phyloP scores from a whole-genome alignment of 2,113 vertebrate species.

The Numida meleagris region DNA sequence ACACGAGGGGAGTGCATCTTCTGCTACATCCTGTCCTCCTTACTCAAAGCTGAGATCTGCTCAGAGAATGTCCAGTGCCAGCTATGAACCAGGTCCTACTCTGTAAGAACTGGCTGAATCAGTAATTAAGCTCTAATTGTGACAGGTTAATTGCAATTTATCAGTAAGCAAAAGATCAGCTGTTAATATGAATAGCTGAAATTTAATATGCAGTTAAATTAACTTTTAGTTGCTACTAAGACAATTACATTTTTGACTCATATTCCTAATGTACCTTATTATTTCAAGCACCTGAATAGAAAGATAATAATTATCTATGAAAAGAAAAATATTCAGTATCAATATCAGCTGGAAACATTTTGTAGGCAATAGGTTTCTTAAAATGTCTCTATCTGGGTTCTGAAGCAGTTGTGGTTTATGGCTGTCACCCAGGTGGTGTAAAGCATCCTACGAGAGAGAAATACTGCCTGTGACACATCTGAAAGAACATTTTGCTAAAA shows the following conservation, averaged over 20 bases:
- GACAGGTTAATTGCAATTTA: background rate
- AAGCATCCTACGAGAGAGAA: background rate
- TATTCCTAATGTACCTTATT: background rate
- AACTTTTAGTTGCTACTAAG: background rate
- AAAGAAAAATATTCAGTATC: background rate
- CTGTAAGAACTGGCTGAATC: background rate
- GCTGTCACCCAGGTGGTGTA: background rate
- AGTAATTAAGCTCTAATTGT: background rate
- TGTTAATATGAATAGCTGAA: background rate
- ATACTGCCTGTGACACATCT: background rate
- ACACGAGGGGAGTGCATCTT: fast-evolving
- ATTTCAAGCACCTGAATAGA: background rate
- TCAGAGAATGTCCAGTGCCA: background rate
- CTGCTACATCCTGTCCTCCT: background rate
- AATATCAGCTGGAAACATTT: background rate
- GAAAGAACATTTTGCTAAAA: background rate
- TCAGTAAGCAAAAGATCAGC: background rate
- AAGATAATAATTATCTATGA: background rate
- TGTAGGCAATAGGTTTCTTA: background rate
- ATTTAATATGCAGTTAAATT: background rate
- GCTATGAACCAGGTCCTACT: background rate
- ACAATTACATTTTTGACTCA: background rate
- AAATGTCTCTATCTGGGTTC: background rate
- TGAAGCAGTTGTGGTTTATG: background rate
- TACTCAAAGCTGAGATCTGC: background rate